Base-by-base conservation (phyloP, 2,797 vertebrate genomes). In the Anguilla pacifica region DNA sequence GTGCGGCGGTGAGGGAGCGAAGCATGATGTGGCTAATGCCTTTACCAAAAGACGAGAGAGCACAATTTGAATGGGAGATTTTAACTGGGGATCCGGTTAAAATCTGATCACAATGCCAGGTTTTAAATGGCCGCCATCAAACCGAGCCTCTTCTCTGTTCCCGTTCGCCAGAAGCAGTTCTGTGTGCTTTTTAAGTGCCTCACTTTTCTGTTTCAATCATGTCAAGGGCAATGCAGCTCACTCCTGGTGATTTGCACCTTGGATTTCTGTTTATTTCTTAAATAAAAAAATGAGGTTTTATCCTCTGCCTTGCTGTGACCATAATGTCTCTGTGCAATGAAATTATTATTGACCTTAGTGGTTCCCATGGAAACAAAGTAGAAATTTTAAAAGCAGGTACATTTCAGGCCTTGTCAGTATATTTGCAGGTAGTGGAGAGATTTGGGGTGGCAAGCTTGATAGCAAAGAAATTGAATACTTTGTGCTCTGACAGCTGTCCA, bases 291-390 rank as follows among this genome's bases (percentile, higher is more conserved):
- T 55, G 70, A 64, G 74, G 84, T 57, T 87, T 88, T 87, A 87
- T 90, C 88, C 61, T 39, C 59, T 81, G 87, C 53, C 77, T 86
- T 51, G 55, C 87, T 15, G 51, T 64, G 86, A 61, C 81, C 89
- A 87, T 61, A 89, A 85, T 86, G 89, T 90, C 89, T 85, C 85
- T 81, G 87, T 31, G 72, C 88, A 89, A 85, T 86, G 74, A 77
- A 87, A 88, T 89, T 90, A 87, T 89, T 89, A 90, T 87, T 91
- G 90, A 91, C 90, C 90, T 88, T 90, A 91, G 89, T 88, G 25
- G 95, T 96, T 96, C 93, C 96, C 95, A 95, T 96, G 96, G 96
- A 96, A 96, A 97, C 96, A 89, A 94, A 92, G 57, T 89, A 64
- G 94, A 96, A 94, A 94, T 96, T 96, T 90, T 79, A 59, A 85